Evolutionary conservation across 1,140 invertebrate species (phyloP), one percentile per base, ranked within the genome.

Genomic region (Drosophila biarmipes): DNA sequence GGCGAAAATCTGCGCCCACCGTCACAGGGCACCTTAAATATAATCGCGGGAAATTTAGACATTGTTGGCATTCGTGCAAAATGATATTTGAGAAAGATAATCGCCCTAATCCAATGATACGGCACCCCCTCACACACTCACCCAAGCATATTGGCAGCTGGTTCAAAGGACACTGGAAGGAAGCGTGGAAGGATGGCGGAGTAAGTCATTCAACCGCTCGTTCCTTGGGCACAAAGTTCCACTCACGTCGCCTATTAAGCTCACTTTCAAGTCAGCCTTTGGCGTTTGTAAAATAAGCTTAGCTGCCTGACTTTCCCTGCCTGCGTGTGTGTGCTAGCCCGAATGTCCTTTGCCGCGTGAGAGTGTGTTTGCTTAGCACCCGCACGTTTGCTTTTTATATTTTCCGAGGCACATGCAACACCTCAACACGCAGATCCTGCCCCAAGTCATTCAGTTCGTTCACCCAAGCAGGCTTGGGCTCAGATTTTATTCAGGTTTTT

Each of bases 1-100:
- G 27, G 37, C 17, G n/a, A 0, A 35, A 57, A 57, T 35, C 35
- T 34, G 43, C 35, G 27, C 57, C 45, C 57, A 24, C 14, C n/a
- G n/a, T 34, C 40, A 17, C 43, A 40, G 15, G 35, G 19, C 46
- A 46, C 56, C 68, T 53, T 57, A 63, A 53, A 63, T 57, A 76
- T 84, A 67, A 89, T 73, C 62, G 59, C 63, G 64, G 54, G 54
- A 77, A 82, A 90, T 84, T 73, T 68, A 84, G 84, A 89, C 61
- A 89, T 89, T 84, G 85, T 84, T 89, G 73, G 76, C 64, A 58
- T 84, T 84, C 84, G 84, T 89, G 85, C 80, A 55, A 80, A 89
- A 84, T 90, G 79, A 89, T 89, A 89, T 89, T 89, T 84, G 84
- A 53, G 59, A 51, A 71, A 89, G 84, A 89, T 89, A 89, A 89